Conservation (phyloP, 2,888 invertebrate species). For the Troides aeacus region DNA sequence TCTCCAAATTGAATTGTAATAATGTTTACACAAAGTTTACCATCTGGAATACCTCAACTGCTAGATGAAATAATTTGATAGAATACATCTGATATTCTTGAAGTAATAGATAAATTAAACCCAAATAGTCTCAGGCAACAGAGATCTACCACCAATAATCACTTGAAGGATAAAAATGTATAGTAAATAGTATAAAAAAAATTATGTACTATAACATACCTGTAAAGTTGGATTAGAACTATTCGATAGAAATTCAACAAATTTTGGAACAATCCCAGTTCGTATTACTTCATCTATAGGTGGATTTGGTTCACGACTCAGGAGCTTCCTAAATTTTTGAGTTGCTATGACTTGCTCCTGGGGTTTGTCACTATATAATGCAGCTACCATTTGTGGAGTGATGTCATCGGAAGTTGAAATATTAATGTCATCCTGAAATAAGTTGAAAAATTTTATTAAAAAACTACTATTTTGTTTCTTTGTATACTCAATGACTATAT, state of each 20-base stretch:
- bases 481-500: not conserved
- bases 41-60: no score
- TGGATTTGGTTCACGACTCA: conserved; percentile 97
- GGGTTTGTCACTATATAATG: conserved; percentile 87
- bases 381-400: conserved; percentile 90
- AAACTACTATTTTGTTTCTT: not conserved
- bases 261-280: conserved; percentile 95
- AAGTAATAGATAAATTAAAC: no score
- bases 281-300: conserved; percentile 98
- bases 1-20: no score
- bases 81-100: no score
- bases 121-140: no score
- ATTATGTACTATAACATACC: conserved; percentile 67
- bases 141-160: no score
- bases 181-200: not conserved
- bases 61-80: no score
- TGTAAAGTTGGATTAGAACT: conserved; percentile 91
- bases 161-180: no score
- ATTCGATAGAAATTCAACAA: conserved; percentile 94
- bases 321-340: conserved; percentile 94
- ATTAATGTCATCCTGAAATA: conserved; percentile 72
- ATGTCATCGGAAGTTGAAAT: conserved; percentile 78
- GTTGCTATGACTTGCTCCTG: conserved; percentile 92
- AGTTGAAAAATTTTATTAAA: conserved; percentile 6
- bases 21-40: no score